phyloP scores from a whole-genome alignment of 2,888 invertebrate species.

The Tipula helvola region DNA sequence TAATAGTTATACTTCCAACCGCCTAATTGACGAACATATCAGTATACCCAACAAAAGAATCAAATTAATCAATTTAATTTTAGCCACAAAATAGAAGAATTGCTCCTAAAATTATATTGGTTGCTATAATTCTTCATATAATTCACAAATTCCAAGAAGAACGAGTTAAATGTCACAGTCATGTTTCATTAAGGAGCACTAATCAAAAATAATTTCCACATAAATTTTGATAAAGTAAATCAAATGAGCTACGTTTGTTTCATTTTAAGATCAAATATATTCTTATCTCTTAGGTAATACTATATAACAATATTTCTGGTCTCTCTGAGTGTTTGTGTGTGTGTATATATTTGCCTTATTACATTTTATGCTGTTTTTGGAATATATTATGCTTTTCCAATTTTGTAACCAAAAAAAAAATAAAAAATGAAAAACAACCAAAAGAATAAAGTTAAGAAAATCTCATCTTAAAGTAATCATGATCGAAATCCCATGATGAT shows the following conservation, averaged over 20 bases:
- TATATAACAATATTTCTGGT: neutral
- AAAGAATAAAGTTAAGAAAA: neutral
- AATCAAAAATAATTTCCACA: neutral
- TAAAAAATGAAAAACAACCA: neutral
- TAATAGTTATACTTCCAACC: no score
- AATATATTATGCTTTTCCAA: neutral
- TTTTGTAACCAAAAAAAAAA: neutral
- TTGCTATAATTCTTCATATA: no score
- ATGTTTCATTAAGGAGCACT: no score
- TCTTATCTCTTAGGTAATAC: neutral
- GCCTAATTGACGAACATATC: no score
- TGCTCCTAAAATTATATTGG: no score
- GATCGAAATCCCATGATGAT: slow-evolving; percentile 9
- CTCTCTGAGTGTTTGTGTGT: neutral
- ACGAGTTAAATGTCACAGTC: no score
- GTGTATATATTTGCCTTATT: neutral
- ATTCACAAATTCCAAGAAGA: no score
- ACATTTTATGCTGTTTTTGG: neutral
- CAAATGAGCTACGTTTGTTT: neutral
- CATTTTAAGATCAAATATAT: neutral
- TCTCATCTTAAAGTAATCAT: slow-evolving; percentile 9
- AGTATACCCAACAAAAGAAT: no score
- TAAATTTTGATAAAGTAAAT: neutral
- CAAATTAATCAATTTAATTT: no score
- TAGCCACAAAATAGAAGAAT: no score